Percentiles rank a stretch among this genome's conserved stretches.
Conservation (phyloP, 2,113 vertebrate species). For the Prinia subflava region DNA sequence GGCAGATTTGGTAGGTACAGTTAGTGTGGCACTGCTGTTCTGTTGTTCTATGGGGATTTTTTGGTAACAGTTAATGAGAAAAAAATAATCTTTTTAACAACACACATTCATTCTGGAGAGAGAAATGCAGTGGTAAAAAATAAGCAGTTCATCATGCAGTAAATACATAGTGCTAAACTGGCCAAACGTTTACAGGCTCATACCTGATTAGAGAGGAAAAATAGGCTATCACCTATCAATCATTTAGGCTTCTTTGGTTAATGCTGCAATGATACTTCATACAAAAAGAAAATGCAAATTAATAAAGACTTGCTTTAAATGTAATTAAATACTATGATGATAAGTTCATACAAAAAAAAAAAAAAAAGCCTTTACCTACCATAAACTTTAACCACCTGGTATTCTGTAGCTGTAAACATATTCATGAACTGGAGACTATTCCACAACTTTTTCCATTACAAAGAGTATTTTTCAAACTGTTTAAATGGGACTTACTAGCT, state of each 20-base stretch:
- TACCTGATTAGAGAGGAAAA: neutral
- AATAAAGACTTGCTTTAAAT: neutral
- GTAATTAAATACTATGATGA: neutral
- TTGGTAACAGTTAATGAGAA: neutral
- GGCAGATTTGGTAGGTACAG: neutral
- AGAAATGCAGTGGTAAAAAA: neutral
- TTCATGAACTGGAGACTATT: neutral
- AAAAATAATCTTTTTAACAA: neutral
- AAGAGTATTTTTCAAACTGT: constrained; percentile 31
- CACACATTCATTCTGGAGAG: neutral
- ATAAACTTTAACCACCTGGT: neutral
- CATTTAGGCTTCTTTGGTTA: neutral
- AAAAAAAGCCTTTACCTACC: neutral
- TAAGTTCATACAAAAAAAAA: constrained; percentile 15
- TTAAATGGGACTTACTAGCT: neutral
- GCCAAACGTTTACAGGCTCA: neutral
- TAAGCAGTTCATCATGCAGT: neutral
- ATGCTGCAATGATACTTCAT: neutral
- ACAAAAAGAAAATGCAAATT: neutral
- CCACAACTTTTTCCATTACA: neutral
- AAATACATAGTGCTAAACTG: neutral
- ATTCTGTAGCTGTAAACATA: neutral
- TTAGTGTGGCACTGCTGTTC: neutral
- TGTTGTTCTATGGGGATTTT: neutral
- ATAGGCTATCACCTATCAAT: neutral